Percentiles rank a stretch among this genome's conserved stretches.
Conservation (phyloP, 2,113 vertebrate species). For the Hoplias malabaricus region DNA sequence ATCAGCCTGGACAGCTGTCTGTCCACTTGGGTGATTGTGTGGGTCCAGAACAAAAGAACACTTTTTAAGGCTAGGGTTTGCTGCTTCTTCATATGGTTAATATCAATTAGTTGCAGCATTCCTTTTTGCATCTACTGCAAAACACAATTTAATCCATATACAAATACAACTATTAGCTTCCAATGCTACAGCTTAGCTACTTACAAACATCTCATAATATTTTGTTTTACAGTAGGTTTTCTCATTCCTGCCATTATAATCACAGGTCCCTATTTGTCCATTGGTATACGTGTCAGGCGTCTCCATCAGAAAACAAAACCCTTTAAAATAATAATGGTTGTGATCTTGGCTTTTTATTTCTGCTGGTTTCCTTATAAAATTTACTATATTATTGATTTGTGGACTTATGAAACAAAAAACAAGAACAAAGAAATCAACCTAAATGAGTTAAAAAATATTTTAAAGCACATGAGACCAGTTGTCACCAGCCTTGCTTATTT, state of each 20-base stretch:
- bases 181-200: neutral
- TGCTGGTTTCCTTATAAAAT: slow-evolving; percentile 65
- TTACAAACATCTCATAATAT: neutral
- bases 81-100: slow-evolving; percentile 59
- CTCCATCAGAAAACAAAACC: slow-evolving; percentile 39
- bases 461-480: neutral
- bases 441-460: neutral
- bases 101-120: slow-evolving; percentile 50
- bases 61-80: slow-evolving; percentile 44
- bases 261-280: slow-evolving; percentile 54
- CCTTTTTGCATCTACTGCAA: slow-evolving; percentile 39
- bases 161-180: neutral
- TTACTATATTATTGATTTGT: neutral
- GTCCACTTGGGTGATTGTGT: slow-evolving; percentile 61
- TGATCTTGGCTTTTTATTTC: slow-evolving; percentile 63
- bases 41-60: slow-evolving; percentile 70
- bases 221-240: slow-evolving; percentile 58
- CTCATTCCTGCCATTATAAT: slow-evolving; percentile 62
- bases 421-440: neutral
- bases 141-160: too few species aligned
- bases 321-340: slow-evolving; percentile 43
- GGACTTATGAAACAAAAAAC: neutral
- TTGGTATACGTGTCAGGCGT: slow-evolving; percentile 43
- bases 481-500: slow-evolving; percentile 44
- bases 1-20: slow-evolving; percentile 74